Evolutionary conservation across 2,888 invertebrate genomes (phyloP), one percentile per base, ranked within the genome.

Genomic region (Podabrus alpinus): DNA sequence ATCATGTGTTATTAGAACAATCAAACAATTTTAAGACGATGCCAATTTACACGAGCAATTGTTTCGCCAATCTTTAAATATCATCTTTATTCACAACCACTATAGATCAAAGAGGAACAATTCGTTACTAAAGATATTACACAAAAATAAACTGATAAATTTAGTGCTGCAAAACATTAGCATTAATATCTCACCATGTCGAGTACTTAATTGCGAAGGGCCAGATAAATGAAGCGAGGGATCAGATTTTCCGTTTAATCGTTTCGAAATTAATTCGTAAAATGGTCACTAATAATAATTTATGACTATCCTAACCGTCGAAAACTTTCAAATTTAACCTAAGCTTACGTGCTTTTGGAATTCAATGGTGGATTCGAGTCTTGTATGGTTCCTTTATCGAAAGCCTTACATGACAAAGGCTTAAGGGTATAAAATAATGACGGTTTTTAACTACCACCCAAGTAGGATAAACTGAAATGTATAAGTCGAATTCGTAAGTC

Each of bases 351-450:
- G 9, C 24, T 66, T 24, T 66, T 66, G 7, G 13, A 19, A 62
- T 19, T 16, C 11, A 62, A 45, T 45, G 45, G 7, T 45, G n/a
- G 45, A 45, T n/a, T 45, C 5, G 7, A 7, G 2, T n/a, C 45
- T 1, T 3, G 45, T n/a, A n/a, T n/a, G 45, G 45, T 45, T 45
- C 45, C 45, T n/a, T 45, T n/a, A 45, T n/a, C 45, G n/a, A 19
- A 17, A 64, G 19, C 19, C 21, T 13, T n/a, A 19, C 62, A 64
- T 19, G 19, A 7, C 45, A 66, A 70, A 67, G 29, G 73, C 76
- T 71, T 15, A 68, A 74, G 73, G 76, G 71, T 64, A 69, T 69
- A 71, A 73, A 76, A 73, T 76, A 71, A 76, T 76, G 71, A 76
- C 68, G 68, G 66, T 68, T 13, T 62, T 17, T 64, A 70, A 73